Evolutionary conservation across 37 sponge, comb jelly and placozoan genomes (phyloP).

Genomic region (Oopsacas minuta): DNA sequence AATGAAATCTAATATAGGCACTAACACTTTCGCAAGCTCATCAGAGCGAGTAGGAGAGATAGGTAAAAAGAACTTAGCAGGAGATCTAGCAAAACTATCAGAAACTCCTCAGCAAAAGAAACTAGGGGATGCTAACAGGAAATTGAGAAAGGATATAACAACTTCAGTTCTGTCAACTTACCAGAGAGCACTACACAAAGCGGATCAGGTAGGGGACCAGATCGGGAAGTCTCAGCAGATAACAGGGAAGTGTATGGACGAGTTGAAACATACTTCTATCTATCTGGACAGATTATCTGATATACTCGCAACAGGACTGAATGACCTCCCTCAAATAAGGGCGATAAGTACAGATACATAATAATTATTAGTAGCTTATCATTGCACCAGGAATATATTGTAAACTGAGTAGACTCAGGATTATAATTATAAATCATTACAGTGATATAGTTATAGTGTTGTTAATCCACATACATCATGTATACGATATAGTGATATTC

Average conservation of each 20-base stretch:
- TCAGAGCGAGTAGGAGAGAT: not conserved
- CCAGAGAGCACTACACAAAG: not conserved
- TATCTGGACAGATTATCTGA: not conserved
- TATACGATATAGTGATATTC: no score
- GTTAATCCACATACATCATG: no score
- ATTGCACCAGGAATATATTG: no score
- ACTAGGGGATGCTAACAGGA: not conserved
- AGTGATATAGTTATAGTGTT: no score
- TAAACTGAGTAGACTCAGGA: no score
- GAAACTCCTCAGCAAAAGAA: not conserved
- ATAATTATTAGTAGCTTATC: no score
- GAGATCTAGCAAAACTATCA: not conserved
- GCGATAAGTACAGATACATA: not conserved
- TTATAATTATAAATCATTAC: no score
- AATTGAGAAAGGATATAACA: not conserved
- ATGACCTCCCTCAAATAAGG: not conserved
- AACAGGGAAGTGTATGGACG: not conserved
- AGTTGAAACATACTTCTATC: not conserved
- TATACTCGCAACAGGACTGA: not conserved
- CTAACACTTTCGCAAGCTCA: not conserved
- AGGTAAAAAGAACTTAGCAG: not conserved
- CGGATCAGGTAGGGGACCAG: conserved; percentile 11
- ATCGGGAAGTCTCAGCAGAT: not conserved
- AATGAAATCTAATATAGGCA: not conserved
- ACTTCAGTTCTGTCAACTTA: not conserved